Evolutionary conservation across 1,140 invertebrate species (phyloP).

Genomic region (Oryctes rhinoceros): DNA sequence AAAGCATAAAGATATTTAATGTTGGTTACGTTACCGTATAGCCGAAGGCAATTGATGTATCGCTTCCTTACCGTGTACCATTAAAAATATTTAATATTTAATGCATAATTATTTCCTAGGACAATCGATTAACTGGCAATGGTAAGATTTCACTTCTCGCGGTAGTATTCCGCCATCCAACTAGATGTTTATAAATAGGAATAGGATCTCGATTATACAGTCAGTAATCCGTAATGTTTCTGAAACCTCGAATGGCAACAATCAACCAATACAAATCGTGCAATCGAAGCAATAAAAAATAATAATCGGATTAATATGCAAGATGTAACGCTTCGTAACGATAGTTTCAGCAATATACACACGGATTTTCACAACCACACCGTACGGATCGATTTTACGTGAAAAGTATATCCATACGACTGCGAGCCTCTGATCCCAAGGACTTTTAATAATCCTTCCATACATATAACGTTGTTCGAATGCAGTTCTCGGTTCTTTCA

Average conservation of each 20-base stretch:
- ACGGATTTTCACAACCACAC: slow-evolving; percentile 14
- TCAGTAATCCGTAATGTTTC: not conserved
- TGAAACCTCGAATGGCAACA: not conserved
- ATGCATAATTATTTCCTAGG: no score
- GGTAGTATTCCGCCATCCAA: no score
- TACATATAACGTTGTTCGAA: slow-evolving; percentile 1
- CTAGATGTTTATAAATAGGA: no score
- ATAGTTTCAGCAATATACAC: not conserved
- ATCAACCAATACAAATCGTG: not conserved
- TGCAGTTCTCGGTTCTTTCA: slow-evolving; percentile 8
- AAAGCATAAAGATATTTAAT: no score
- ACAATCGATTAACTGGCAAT: no score
- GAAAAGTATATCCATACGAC: slow-evolving; percentile 9
- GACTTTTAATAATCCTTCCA: slow-evolving; percentile 15
- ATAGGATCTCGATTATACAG: no score
- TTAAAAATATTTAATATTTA: no score
- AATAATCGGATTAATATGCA: slow-evolving; percentile 34
- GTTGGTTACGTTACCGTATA: no score
- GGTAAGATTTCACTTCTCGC: no score
- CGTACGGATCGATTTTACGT: not conserved
- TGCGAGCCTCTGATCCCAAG: not conserved
- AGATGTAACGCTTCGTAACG: not conserved
- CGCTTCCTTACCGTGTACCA: no score
- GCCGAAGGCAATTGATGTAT: no score
- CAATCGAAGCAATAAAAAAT: not conserved